Evolutionary conservation across 2,113 vertebrate genomes (phyloP), one percentile per base, ranked within the genome.

Genomic region (Phylloscopus trochilus): DNA sequence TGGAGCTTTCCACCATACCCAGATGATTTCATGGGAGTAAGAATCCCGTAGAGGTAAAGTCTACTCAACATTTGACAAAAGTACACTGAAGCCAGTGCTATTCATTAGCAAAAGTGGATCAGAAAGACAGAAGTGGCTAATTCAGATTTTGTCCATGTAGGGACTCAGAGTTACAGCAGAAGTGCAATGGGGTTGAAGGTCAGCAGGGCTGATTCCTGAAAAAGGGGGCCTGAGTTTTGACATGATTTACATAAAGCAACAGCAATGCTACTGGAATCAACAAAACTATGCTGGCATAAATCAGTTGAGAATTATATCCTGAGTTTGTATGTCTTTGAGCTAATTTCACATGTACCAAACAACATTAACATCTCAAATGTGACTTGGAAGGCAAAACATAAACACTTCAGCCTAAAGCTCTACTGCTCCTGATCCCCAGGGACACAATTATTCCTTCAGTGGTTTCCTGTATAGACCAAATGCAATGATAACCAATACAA

Each of bases 341-440:
- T 81, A 67, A 89, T 83, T 92, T 89, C 60, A 83, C 70, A 94
- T 60, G 77, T 82, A 75, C 74, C 60, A 81, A 91, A 84, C 24
- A 87, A 35, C 58, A 58, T 39, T 78, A 82, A 79, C 0, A 1
- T 77, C 84, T 87, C 58, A 76, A 81, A 87, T 64, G 20, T 76
- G 33, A 87, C 70, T 76, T 73, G 69, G 37, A 92, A 49, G 59
- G 63, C 67, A 67, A 86, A 76, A 90, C 83, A 88, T 46, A 95
- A 96, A 89, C 55, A 80, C 10, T 66, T 77, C 67, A 53, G 47
- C 44, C 91, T 85, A 91, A 73, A 91, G 67, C 55, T 78, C 27
- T 70, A 7, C 16, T 51, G 83, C 70, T 89, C 62, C 53, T 72
- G 51, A 77, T 84, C 87, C 84, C 89, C 1, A 1, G 59, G 85